Percentiles rank a stretch among this genome's conserved stretches.
Evolutionary conservation across 2,113 vertebrate species (phyloP).

Genomic region (Okapia johnstoni): DNA sequence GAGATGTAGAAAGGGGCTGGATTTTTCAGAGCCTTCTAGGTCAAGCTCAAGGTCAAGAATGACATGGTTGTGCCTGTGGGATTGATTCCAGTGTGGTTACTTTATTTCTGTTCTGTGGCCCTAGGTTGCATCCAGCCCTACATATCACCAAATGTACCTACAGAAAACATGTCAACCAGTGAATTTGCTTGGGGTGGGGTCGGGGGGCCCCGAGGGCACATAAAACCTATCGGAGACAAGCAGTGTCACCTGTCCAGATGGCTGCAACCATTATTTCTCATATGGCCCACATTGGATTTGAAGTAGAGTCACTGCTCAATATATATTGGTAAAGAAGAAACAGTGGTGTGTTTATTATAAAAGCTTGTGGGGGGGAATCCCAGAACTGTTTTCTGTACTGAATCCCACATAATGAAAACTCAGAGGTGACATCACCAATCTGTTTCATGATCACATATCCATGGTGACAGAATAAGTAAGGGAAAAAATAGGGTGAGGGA

Average conservation of each 20-base stretch:
- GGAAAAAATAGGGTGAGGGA: slow-evolving; percentile 22
- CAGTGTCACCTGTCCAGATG: not conserved
- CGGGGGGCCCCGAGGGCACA: not conserved
- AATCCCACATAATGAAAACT: not conserved
- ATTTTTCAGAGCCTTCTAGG: not conserved
- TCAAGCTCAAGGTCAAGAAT: not conserved
- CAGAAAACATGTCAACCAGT: not conserved
- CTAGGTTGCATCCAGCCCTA: not conserved
- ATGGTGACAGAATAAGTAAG: slow-evolving; percentile 5
- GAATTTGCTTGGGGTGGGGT: not conserved
- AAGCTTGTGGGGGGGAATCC: not conserved
- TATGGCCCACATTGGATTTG: not conserved
- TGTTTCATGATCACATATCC: slow-evolving; percentile 35
- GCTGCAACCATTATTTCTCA: not conserved
- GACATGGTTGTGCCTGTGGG: not conserved
- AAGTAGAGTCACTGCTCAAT: not conserved
- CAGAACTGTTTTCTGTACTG: not conserved
- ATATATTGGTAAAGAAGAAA: not conserved
- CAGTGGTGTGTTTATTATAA: not conserved
- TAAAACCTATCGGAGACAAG: not conserved
- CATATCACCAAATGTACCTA: not conserved
- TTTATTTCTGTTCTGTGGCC: not conserved
- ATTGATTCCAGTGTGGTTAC: not conserved
- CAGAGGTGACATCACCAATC: not conserved
- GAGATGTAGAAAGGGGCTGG: not conserved